A percentile compares a stretch with the other conserved stretches of the same genome.
Conservation (phyloP, 2,113 vertebrate species). For the Irena cyanogastra region DNA sequence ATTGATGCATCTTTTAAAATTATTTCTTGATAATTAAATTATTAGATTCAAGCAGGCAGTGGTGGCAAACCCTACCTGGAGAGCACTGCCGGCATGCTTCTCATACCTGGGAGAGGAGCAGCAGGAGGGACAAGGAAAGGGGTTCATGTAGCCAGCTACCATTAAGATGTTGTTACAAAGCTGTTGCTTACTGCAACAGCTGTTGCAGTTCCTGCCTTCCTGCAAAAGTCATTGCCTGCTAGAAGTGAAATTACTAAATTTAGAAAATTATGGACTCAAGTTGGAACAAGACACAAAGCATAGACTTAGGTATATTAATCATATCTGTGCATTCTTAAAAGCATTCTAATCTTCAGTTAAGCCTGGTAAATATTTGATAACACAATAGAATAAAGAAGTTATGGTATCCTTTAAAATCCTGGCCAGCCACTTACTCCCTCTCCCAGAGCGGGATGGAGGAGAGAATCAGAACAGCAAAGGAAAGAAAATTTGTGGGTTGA, state of each 20-base stretch:
- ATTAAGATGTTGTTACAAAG: fast-evolving
- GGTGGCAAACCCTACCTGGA: background rate
- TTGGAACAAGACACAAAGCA: background rate
- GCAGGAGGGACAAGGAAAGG: background rate
- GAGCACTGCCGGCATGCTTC: background rate
- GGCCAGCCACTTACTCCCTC: background rate
- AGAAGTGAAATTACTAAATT: background rate
- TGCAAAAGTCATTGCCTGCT: background rate
- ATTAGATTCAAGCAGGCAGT: background rate
- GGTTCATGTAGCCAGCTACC: background rate
- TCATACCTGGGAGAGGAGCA: background rate
- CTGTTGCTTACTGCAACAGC: background rate
- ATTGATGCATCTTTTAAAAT: background rate
- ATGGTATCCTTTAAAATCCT: background rate
- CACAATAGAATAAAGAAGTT: background rate
- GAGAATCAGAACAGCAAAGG: background rate
- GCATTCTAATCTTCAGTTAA: background rate
- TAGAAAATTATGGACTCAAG: background rate
- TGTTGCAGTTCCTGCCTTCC: background rate
- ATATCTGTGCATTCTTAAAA: background rate
- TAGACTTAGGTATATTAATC: background rate
- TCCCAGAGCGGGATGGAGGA: background rate
- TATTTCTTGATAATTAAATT: background rate
- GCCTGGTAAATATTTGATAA: background rate
- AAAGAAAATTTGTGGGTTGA: background rate